Evolutionary conservation across 2,888 invertebrate genomes (phyloP), one percentile per base, ranked within the genome.

Genomic region (Epinotia demarniana): DNA sequence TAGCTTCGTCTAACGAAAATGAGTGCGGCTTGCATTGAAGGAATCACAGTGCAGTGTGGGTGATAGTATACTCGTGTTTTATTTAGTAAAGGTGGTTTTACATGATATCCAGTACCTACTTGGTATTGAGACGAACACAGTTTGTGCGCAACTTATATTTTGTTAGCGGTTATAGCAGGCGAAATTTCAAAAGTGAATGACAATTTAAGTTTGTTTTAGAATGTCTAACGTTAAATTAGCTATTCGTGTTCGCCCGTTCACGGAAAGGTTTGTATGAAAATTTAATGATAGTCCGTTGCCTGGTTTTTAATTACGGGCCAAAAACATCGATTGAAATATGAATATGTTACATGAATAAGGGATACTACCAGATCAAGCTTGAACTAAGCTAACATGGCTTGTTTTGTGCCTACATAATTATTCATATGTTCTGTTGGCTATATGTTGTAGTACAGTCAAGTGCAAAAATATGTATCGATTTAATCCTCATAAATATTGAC

Each of bases 141-240:
- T 64, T 16, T 43, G 39, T 62, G 64, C 11, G n/a, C 16, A 33
- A 23, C 0, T 0, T 46, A 60, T 33, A 18, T 67, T 58, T 19
- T 72, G 69, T 72, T 76, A 76, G 61, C 60, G 66, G 62, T 53
- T 53, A n/a, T 60, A 46, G 33, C 19, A 66, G 60, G 39, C 39
- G 63, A 72, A 27, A 33, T 68, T 46, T 71, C 53, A 66, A 49
- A 69, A 64, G 19, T 57, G 33, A 16, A 58, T 62, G 6, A 62
- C 23, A 27, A 2, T 27, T 27, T 63, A 46, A 1, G 53, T 53
- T 53, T 49, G 11, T 1, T 33, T 77, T 43, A 80, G 79, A 74
- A 96, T 96, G 96, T 95, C 95, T 57, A 95, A 95, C 80, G 95
- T 96, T 71, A 96, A 96, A 85, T 95, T 96, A 82, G 96, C 95